Percentiles rank a stretch among this genome's conserved stretches.
Conservation (phyloP, 2,113 vertebrate species). For the Microtus richardsoni region DNA sequence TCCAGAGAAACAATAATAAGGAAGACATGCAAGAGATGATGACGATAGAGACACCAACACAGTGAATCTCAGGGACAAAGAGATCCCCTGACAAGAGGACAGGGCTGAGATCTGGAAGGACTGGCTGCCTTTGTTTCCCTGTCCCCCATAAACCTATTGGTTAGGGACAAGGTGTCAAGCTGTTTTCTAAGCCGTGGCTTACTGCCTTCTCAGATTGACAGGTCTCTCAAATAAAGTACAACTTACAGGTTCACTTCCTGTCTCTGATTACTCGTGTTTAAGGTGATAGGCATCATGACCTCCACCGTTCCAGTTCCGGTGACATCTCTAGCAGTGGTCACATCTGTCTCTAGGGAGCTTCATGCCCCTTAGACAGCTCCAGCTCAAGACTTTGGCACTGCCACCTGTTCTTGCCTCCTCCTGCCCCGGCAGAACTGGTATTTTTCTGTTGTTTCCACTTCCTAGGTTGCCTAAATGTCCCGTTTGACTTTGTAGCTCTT, state of each 20-base stretch:
- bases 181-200: not conserved
- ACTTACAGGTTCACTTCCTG: not conserved
- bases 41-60: not conserved
- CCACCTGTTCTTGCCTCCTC: not conserved
- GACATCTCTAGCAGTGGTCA: accelerated
- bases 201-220: not conserved
- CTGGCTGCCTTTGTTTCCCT: not conserved
- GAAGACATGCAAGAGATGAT: too few relatives aligned
- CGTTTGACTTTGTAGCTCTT: not conserved
- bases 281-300: too few relatives aligned
- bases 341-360: not conserved
- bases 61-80: not conserved
- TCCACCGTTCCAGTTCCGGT: not conserved
- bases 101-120: not conserved
- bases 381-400: not conserved
- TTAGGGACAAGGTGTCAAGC: not conserved
- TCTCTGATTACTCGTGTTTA: not conserved
- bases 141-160: not conserved
- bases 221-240: not conserved
- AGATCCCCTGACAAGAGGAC: not conserved
- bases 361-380: too few relatives aligned
- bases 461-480: not conserved
- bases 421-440: accelerated
- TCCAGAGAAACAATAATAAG: not conserved
- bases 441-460: not conserved